Base-by-base conservation (phyloP, 1,140 invertebrate genomes). In the Drosophila seguyi region DNA sequence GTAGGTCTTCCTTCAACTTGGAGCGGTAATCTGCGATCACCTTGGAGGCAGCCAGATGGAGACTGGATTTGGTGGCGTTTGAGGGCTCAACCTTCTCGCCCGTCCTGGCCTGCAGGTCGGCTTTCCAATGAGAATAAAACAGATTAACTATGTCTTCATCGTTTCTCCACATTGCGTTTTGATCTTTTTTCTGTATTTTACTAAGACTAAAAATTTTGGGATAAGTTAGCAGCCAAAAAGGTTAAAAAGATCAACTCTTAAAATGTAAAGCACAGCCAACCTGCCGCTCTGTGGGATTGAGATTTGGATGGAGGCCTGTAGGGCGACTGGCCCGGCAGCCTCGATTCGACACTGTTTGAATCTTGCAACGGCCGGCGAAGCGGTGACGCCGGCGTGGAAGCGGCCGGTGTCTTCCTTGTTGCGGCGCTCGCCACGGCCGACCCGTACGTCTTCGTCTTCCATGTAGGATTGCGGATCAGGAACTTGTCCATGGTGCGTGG, bases 361-460 rank as follows among this genome's bases (percentile, higher is more conserved):
- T 73, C 55, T 13, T 79, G 52, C 76, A 79, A 61, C 34, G 75
- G 75, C 10, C 58, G 39, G 6, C 75, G 75, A 1, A 20, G 38
- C 7, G 68, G 42, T 36, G 42, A 63, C 47, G 50, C 53, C 56
- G 39, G 14, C 25, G n/a, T 31, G 4, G 50, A 53, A 8, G 14
- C 10, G 31, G 31, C 41, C 27, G 42, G 11, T 7, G 52, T 67
- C 38, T 74, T 74, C 41, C 59, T 74, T 4, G 39, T 31, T 5
- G 59, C 48, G 4, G 67, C 61, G 11, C 39, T 39, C 7, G 57
- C 68, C 27, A 52, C 77, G 27, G 47, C 25, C 36, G 59, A 42
- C 3, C 59, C 60, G 38, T 87, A 83, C 7, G 69, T 80, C 42
- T 81, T 63, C 2, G 83, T 86, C 53, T 85, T 79, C 84, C 84